These are phyloP conservation scores for Rhagium mordax DNA, from an alignment of 2,888 invertebrate genomes.

Conservation along the genomic window DNA sequence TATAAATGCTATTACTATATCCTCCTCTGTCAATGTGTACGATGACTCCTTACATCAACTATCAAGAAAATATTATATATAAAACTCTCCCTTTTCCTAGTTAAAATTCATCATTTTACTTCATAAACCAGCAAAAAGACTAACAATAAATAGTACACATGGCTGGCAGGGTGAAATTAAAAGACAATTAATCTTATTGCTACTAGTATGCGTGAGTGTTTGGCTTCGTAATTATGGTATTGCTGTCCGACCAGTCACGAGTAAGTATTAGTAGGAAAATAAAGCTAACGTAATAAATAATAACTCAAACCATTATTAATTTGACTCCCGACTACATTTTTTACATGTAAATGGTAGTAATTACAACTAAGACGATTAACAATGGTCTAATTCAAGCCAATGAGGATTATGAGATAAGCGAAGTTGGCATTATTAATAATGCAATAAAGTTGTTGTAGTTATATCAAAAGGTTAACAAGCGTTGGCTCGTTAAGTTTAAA, in stretches of 20 bases:
- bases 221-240: slow-evolving; percentile 56
- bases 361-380: not conserved
- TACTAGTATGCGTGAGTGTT: slow-evolving; percentile 56
- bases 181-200: slow-evolving; percentile 59
- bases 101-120: too few species aligned
- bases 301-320: not conserved
- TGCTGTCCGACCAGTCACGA: slow-evolving; percentile 38
- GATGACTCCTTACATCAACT: too few species aligned
- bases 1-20: too few species aligned
- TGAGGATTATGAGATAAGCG: not conserved
- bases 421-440: not conserved
- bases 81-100: too few species aligned
- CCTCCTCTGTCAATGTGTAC: too few species aligned
- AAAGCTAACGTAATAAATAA: slow-evolving; percentile 12
- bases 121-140: slow-evolving; percentile 15
- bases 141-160: slow-evolving; percentile 44
- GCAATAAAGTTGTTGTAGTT: not conserved
- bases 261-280: slow-evolving; percentile 19
- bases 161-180: slow-evolving; percentile 55
- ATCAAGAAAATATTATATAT: too few species aligned
- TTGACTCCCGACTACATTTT: slow-evolving; percentile 4
- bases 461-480: not conserved
- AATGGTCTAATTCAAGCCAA: not conserved
- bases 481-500: too few species aligned
- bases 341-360: not conserved